These are phyloP conservation scores for Drosophila punjabiensis DNA, from an alignment of 1,140 invertebrate genomes.

Conservation along the genomic window DNA sequence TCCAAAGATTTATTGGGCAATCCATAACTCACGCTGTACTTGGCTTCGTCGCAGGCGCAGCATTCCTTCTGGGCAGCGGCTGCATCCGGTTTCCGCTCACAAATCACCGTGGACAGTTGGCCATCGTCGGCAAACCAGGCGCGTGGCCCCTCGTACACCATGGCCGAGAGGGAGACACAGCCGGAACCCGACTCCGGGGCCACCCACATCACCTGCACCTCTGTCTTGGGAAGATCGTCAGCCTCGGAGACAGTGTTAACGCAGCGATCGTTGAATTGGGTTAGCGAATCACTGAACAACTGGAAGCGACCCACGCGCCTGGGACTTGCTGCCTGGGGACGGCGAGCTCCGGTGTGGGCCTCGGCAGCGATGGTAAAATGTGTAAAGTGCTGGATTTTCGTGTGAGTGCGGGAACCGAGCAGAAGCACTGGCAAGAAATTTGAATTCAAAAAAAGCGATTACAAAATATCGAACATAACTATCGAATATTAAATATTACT, in stretches of 20 bases:
- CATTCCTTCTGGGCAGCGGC: conserved; percentile 88
- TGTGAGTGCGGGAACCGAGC: conserved; percentile 90
- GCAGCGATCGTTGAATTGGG: conserved; percentile 94
- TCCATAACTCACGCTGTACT: conserved; percentile 90
- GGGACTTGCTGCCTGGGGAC: conserved; percentile 82
- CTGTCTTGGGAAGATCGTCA: conserved; percentile 92
- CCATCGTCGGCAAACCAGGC: conserved; percentile 97
- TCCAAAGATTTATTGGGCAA: neutral
- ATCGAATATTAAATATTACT: conserved; percentile 10
- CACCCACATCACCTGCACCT: conserved; percentile 96
- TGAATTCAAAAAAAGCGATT: conserved; percentile 37
- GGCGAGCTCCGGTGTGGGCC: conserved; percentile 87
- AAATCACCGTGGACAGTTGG: conserved; percentile 92
- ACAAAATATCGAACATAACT: neutral
- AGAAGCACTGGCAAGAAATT: conserved; percentile 88
- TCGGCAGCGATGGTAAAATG: conserved; percentile 92
- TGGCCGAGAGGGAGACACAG: conserved; percentile 93
- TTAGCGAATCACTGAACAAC: conserved; percentile 92
- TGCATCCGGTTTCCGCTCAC: conserved; percentile 87
- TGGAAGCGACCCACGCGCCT: conserved; percentile 91
- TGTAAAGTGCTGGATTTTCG: conserved; percentile 92
- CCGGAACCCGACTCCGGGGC: conserved; percentile 93
- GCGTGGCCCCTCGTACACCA: conserved; percentile 93
- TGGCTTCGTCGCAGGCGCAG: conserved; percentile 96
- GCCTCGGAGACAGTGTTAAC: conserved; percentile 94